Evolutionary conservation across 2,113 vertebrate genomes (phyloP).

Genomic region (Alaudala cheleensis): DNA sequence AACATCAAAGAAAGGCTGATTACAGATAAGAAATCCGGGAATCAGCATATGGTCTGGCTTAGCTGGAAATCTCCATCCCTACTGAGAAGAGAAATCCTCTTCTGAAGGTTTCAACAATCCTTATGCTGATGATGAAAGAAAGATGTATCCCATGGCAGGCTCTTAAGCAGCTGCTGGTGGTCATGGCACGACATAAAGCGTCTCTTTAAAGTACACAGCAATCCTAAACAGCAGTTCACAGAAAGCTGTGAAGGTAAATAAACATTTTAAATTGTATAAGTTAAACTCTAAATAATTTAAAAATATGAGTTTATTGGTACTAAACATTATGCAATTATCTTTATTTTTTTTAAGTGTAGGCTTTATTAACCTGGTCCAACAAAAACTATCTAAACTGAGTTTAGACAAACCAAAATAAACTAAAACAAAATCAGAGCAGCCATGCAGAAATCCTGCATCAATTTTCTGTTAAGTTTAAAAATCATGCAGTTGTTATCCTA

Average conservation of each 20-base stretch:
- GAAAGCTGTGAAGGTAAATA: background rate
- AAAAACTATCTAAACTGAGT: background rate
- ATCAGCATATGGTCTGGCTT: conserved; percentile 40
- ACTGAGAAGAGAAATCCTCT: conserved; percentile 26
- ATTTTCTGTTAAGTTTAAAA: background rate
- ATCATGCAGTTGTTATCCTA: background rate
- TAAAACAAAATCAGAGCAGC: background rate
- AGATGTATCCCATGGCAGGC: background rate
- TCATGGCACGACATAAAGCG: background rate
- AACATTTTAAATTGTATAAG: background rate
- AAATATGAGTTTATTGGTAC: background rate
- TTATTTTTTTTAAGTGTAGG: background rate
- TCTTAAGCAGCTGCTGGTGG: background rate
- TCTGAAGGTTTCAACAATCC: background rate
- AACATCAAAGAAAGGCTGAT: conserved; percentile 4
- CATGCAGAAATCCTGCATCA: background rate
- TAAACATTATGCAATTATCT: background rate
- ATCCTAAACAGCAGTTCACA: background rate
- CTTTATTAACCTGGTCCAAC: background rate
- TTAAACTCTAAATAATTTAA: background rate
- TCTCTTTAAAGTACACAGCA: background rate
- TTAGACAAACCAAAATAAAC: background rate
- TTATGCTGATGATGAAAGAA: background rate
- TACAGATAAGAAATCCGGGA: conserved; percentile 16
- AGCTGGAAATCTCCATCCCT: conserved; percentile 19